A percentile compares a stretch with the other conserved stretches of the same genome.
Evolutionary conservation across 2,888 invertebrate species (phyloP).

Genomic region (Chirona hameri): DNA sequence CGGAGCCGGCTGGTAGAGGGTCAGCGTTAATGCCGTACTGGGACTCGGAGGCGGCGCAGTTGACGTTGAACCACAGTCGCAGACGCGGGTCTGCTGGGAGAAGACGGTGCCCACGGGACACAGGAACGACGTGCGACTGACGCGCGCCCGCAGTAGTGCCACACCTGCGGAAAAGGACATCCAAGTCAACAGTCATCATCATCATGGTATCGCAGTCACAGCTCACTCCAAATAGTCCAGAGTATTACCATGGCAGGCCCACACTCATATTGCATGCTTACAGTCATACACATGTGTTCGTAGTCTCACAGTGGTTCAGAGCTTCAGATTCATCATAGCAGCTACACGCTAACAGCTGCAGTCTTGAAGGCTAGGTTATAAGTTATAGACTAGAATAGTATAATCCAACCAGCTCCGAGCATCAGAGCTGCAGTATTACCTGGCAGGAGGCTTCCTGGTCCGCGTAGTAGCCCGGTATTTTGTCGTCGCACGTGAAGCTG

Average conservation of each 20-base stretch:
- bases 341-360: too few species aligned
- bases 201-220: too few species aligned
- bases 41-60: neutral
- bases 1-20: constrained; percentile 7
- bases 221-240: too few species aligned
- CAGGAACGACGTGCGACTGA: neutral
- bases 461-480: constrained; percentile 1
- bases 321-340: too few species aligned
- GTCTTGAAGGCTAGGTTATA: too few species aligned
- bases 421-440: neutral
- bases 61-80: constrained; percentile 27
- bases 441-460: neutral
- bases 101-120: constrained; percentile 3
- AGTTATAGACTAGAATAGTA: too few species aligned
- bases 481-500: neutral
- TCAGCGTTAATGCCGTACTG: constrained; percentile 6
- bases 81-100: constrained; percentile 5
- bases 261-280: too few species aligned
- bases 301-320: too few species aligned
- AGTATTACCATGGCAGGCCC: too few species aligned
- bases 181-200: too few species aligned
- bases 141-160: neutral
- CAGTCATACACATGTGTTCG: too few species aligned
- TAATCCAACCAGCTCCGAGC: too few species aligned
- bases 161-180: neutral